Base-by-base conservation (phyloP, 53 echinoderm and acorn worm species). In the Temnopleurus reevesii region DNA sequence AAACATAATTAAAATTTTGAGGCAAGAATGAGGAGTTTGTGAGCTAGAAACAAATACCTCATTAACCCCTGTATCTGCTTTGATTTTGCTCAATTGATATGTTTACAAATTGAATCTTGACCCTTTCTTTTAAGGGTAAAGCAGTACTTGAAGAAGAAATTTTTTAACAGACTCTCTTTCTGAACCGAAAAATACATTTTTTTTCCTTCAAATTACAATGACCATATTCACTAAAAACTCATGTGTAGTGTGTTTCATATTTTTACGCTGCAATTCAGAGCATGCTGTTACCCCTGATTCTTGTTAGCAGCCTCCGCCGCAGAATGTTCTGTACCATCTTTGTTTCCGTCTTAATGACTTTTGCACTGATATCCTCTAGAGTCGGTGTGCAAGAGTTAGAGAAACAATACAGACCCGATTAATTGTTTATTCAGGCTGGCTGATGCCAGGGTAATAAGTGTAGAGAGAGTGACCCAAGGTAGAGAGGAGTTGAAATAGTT, bases 371-470 rank as follows among this genome's bases (percentile, higher is more conserved):
- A 85, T 41, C 43, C 60, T 85, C 85, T 60, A 43, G 46, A 85
- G 59, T 45, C 26, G 46, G 59, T 31, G 41, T 46, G 85, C 46
- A 85, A 45, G 60, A 85, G 85, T 85, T 85, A 85, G 59, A 85
- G 85, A 85, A 85, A 85, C 85, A 85, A 85, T 85, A 60, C 59
- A 59, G 85, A 27, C 61, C 59, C 61, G 26, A 59, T 85, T 85
- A 85, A 85, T 85, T 85, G 85, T 85, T 85, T 85, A 58, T 85
- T 85, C 85, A 85, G 85, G 85, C 60, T 59, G 85, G 59, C 27
- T 43, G 85, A 13, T 60, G 85, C 85, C 59, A 60, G 61, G 59
- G 59, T 46, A 59, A 36, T 53, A 55, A 55, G 55, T 83, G 83
- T 34, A 53, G 55, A 80, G n/a, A 80, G 80, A 80, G 51, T 80